Evolutionary conservation across 2,113 vertebrate species (phyloP), one percentile per base, ranked within the genome.

Genomic region (Patagioenas fasciata): DNA sequence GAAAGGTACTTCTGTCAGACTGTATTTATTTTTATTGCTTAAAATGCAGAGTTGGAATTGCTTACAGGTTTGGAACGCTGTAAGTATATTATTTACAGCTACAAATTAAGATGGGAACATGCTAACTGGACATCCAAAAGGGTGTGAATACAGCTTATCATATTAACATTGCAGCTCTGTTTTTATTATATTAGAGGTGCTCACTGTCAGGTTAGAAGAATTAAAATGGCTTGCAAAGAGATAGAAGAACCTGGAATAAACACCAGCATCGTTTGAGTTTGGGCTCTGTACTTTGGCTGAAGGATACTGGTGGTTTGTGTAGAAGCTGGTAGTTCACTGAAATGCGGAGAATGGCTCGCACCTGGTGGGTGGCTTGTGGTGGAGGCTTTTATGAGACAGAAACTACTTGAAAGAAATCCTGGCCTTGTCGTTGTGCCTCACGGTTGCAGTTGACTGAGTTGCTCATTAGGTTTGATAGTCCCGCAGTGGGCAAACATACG

Each of bases 251-350:
- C 15, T 40, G 32, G 29, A 13, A 29, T 11, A 65, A 50, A 12
- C 0, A 6, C 12, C 31, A 29, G 32, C 1, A 0, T 44, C 2
- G 1, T 78, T 23, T 42, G 62, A 57, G 38, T 38, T 81, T 69
- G 80, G 40, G 40, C 50, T 26, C 65, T 74, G 53, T 66, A 6
- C 65, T 75, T 67, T 11, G 34, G 31, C 53, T 82, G 40, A 32
- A 34, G 54, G n/a, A 1, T 24, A 0, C 2, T 2, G 21, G 34
- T 61, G 24, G 78, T 28, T 85, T 73, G 7, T 64, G 36, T 51
- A 58, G 61, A 14, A 85, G 51, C 8, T 56, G 36, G 34, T 44
- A 25, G 23, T 42, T n/a, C 18, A 20, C 48, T 26, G 66, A n/a
- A 24, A 34, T 13, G 11, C 6, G 0, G 62, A 13, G 19, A 38